Percentiles rank a stretch among this genome's conserved stretches.
Conservation (phyloP, 2,797 vertebrate genomes). For the Mionectes olivaceus region DNA sequence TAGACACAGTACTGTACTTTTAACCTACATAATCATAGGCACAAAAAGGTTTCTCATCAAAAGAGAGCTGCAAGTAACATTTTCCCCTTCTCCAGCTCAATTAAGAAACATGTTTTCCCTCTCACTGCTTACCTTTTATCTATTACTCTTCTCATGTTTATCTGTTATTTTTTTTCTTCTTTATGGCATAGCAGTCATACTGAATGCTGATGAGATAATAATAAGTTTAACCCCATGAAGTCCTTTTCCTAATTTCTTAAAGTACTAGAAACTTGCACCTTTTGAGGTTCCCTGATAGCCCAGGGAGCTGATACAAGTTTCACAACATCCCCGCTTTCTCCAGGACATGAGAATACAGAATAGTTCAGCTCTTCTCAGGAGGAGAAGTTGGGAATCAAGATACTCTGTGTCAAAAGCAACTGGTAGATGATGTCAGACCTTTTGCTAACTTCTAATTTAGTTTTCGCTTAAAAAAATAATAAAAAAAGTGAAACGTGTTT, state of each 20-base stretch:
- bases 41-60: conserved; percentile 55
- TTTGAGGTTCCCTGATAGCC: not conserved
- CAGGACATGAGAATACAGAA: not conserved
- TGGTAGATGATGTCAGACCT: not conserved
- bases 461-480: not conserved
- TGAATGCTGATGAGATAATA: conserved; percentile 68
- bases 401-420: not conserved
- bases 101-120: conserved; percentile 69
- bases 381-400: not conserved
- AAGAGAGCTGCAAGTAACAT: conserved; percentile 14
- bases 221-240: conserved; percentile 51
- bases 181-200: conserved; percentile 1
- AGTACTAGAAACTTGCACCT: conserved; percentile 2
- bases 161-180: conserved; percentile 60
- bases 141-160: conserved; percentile 66
- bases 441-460: not conserved
- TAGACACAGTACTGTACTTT: conserved; percentile 18
- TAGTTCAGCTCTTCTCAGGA: not conserved
- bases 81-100: conserved; percentile 59
- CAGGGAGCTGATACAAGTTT: not conserved
- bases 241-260: conserved; percentile 40
- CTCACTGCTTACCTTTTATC: conserved; percentile 63
- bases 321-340: not conserved
- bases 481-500: not conserved
- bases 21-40: conserved; percentile 17